phyloP scores from a whole-genome alignment of 2,113 vertebrate genomes.

The Eubucco bourcierii region DNA sequence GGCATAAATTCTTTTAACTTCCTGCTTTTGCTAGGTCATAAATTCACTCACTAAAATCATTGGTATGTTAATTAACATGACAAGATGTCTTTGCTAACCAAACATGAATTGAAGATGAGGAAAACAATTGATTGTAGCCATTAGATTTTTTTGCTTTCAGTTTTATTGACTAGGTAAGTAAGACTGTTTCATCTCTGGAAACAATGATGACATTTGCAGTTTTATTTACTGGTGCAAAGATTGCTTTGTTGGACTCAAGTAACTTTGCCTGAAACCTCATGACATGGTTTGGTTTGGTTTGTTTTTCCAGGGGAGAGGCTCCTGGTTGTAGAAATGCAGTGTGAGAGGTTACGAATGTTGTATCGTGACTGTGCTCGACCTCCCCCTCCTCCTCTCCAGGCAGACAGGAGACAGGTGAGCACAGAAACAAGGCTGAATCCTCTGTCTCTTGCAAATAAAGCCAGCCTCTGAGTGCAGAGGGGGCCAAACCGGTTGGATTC shows the following conservation, averaged over 20 bases:
- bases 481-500: neutral
- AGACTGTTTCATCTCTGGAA: neutral
- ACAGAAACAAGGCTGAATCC: neutral
- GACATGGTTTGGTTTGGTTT: neutral
- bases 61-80: neutral
- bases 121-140: neutral
- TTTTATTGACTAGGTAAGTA: neutral
- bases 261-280: neutral
- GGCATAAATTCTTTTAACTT: neutral
- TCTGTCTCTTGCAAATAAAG: neutral
- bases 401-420: conserved; percentile 92
- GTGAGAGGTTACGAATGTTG: conserved; percentile 93
- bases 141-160: neutral
- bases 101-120: neutral
- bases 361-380: conserved; percentile 96
- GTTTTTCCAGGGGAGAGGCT: conserved; percentile 87
- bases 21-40: neutral
- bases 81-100: neutral
- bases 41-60: neutral
- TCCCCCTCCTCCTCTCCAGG: conserved; percentile 92
- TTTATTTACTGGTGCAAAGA: neutral
- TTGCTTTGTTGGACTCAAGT: neutral
- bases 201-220: neutral
- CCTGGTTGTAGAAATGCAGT: conserved; percentile 92
- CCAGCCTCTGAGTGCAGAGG: neutral